Base-by-base conservation (phyloP, 2,888 invertebrate species). In the Mechanitis mazaeus region DNA sequence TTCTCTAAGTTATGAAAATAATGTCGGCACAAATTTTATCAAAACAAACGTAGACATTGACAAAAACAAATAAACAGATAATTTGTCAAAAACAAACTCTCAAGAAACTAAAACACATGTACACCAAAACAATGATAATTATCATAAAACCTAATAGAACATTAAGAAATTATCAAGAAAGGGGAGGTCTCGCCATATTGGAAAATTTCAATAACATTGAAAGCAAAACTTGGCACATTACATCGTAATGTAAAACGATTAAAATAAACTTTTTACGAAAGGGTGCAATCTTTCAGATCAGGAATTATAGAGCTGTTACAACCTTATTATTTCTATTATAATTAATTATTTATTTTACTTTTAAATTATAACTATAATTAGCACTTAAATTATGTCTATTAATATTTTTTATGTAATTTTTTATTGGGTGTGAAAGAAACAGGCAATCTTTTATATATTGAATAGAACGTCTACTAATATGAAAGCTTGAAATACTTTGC, bases 201-300 rank as follows among this genome's bases (percentile, higher is more conserved):
- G 73, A 74, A 75, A 74, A 75, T 74, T 79, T 76, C 81, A 77
- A 83, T 84, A 78, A 75, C 75, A 77, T 72, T 76, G 70, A 78
- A 69, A 70, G 70, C 64, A 63, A 72, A 87, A 87, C 79, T 87
- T 87, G 64, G 80, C 77, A 74, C 83, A 79, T 85, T 85, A 82
- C 75, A 83, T 85, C 81, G 81, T 87, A 84, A 86, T 85, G 82
- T 85, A 75, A 78, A 79, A 76, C 85, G 83, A 85, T 87, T 87
- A 87, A 83, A 81, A 76, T 75, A 86, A 87, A 87, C 79, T 87
- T 87, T 87, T 87, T 87, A 79, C 78, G 75, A 82, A 85, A 80
- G 84, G 83, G 84, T 78, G 81, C 42, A 42, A 42, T 42, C 3
- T 6, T 79, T 76, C 72, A 65, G 63, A 54, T 53, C 31, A 31